Conservation (phyloP, 2,888 invertebrate species). For the Cantharis flavilabris region DNA sequence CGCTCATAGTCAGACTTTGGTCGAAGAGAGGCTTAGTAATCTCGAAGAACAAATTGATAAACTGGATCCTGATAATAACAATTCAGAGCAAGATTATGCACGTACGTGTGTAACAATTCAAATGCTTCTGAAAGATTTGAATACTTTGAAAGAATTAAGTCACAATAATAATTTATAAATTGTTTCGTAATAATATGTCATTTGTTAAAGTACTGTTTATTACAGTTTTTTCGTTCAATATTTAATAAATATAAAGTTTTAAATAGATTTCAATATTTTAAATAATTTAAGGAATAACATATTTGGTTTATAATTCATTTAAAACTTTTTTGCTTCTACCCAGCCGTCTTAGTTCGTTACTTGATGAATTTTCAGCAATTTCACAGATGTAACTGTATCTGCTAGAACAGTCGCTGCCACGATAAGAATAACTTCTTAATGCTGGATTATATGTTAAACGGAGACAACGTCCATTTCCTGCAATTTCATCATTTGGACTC, state of each 20-base stretch:
- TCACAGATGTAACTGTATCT: constrained; percentile 75
- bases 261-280: background rate
- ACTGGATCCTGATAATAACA: constrained; percentile 56
- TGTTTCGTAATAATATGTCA: background rate
- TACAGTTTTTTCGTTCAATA: background rate
- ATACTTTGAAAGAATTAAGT: constrained; percentile 60
- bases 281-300: constrained; percentile 1
- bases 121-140: constrained; percentile 74
- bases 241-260: background rate
- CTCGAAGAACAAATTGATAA: constrained; percentile 76
- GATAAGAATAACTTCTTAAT: constrained; percentile 65
- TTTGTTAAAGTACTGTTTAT: background rate
- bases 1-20: constrained; percentile 71
- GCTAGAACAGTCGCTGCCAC: constrained; percentile 74
- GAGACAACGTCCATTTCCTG: constrained; percentile 74
- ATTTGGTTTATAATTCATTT: constrained; percentile 19
- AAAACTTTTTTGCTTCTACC: constrained; percentile 42
- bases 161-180: constrained; percentile 21
- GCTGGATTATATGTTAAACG: constrained; percentile 68
- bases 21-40: constrained; percentile 72
- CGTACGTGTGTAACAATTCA: constrained; percentile 74
- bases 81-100: constrained; percentile 64
- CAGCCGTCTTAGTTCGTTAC: constrained; percentile 62
- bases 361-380: constrained; percentile 62
- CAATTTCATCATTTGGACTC: constrained; percentile 57